Percentiles rank a stretch among this genome's conserved stretches.
Conservation (phyloP, 2,888 invertebrate species). For the Poecilobothrus nobilitatus region DNA sequence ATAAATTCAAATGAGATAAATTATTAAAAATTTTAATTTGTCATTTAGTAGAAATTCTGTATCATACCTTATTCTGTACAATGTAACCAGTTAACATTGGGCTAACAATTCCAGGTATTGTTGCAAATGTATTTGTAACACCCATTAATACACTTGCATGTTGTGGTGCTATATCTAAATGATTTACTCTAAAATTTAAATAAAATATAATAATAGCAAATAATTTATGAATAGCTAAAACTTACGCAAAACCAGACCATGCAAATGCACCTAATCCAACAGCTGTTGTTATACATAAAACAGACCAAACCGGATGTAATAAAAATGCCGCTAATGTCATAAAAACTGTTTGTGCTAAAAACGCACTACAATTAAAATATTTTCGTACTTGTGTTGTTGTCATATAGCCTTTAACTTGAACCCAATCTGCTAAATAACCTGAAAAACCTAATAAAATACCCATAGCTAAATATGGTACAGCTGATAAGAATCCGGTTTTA, state of each 20-base stretch:
- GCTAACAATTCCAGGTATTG: constrained; percentile 85
- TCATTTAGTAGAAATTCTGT: no score
- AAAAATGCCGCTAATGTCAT: constrained; percentile 76
- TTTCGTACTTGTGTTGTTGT: constrained; percentile 69
- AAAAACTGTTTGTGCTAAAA: constrained; percentile 71
- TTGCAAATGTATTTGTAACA: constrained; percentile 81
- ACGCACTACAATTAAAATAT: constrained; percentile 65
- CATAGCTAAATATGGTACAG: constrained; percentile 84
- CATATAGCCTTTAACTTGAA: constrained; percentile 54
- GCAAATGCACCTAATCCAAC: constrained; percentile 88
- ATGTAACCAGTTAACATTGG: constrained; percentile 73
- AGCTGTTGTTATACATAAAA: constrained; percentile 78
- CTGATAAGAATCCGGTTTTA: constrained; percentile 74
- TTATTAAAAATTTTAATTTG: neutral
- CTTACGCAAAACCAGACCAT: constrained; percentile 83
- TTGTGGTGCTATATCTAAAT: constrained; percentile 84
- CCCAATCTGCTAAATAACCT: constrained; percentile 75
- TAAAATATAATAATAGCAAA: constrained; percentile 6
- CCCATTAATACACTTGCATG: constrained; percentile 90
- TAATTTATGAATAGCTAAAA: constrained; percentile 15
- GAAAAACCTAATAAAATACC: constrained; percentile 68
- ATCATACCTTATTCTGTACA: constrained; percentile 58
- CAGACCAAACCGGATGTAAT: constrained; percentile 55
- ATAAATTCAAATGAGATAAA: no score
- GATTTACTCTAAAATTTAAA: constrained; percentile 56